These are phyloP conservation scores for Abrostola triplasia DNA, from an alignment of 2,888 invertebrate species.

Conservation along the genomic window DNA sequence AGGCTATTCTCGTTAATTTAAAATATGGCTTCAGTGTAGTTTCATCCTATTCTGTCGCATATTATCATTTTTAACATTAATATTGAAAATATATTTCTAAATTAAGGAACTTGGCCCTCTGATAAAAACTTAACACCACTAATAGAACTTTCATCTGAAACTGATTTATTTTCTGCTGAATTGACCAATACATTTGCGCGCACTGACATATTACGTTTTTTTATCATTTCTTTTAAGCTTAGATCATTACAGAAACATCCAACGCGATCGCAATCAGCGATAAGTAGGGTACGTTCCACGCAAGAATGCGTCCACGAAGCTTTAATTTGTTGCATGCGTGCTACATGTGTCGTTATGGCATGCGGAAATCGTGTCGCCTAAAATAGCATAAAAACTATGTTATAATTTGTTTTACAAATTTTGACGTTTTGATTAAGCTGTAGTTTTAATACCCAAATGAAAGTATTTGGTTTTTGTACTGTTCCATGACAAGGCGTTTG, in stretches of 20 bases:
- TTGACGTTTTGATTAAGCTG: slow-evolving; percentile 6
- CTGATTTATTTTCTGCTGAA: too few species aligned
- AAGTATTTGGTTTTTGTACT: too few species aligned
- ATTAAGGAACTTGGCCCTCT: too few species aligned
- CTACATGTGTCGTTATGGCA: slow-evolving; percentile 35
- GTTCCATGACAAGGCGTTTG: too few species aligned
- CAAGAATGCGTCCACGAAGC: slow-evolving; percentile 41
- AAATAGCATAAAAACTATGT: slow-evolving; percentile 42
- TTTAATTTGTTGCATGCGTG: slow-evolving; percentile 42
- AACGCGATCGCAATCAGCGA: slow-evolving; percentile 25
- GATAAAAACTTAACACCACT: too few species aligned
- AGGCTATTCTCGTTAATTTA: too few species aligned
- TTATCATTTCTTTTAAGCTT: slow-evolving; percentile 18
- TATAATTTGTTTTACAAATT: slow-evolving; percentile 25
- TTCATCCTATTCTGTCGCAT: too few species aligned
- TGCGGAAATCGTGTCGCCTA: slow-evolving; percentile 46
- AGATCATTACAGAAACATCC: slow-evolving; percentile 16
- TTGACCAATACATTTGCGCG: too few species aligned
- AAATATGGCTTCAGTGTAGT: too few species aligned
- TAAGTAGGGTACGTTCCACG: slow-evolving; percentile 42
- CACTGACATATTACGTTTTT: slow-evolving; percentile 8
- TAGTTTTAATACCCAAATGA: background rate
- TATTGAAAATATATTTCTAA: too few species aligned
- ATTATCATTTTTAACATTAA: too few species aligned
- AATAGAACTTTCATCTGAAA: too few species aligned